Percentiles rank a stretch among this genome's conserved stretches.
phyloP scores from a whole-genome alignment of 2,888 invertebrate genomes.

The Napeogenes inachia region DNA sequence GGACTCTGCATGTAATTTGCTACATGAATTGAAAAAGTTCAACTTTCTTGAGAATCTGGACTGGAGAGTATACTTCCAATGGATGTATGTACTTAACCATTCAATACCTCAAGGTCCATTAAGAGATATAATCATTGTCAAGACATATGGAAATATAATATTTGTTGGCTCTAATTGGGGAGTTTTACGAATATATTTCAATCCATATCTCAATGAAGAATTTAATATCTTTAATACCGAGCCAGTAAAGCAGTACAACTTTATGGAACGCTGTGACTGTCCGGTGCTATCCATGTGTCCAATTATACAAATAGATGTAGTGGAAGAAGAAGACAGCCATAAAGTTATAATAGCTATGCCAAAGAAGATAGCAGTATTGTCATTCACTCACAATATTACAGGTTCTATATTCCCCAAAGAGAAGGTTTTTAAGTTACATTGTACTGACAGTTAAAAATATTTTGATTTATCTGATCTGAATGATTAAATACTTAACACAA shows the following conservation, averaged over 20 bases:
- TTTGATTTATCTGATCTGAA: no score
- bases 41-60: constrained; percentile 57
- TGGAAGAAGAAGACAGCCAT: constrained; percentile 54
- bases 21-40: constrained; percentile 40
- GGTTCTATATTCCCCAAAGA: constrained; percentile 38
- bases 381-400: constrained; percentile 48
- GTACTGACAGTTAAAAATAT: no score
- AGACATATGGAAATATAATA: constrained; percentile 53
- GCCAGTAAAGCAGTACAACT: constrained; percentile 56
- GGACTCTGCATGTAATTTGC: constrained; percentile 39
- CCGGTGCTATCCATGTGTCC: constrained; percentile 53
- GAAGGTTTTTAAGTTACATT: constrained; percentile 4
- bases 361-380: constrained; percentile 54
- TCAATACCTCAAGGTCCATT: constrained; percentile 47
- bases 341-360: constrained; percentile 60
- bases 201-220: constrained; percentile 45
- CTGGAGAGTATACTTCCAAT: constrained; percentile 55
- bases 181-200: constrained; percentile 53
- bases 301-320: constrained; percentile 53
- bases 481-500: no score
- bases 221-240: constrained; percentile 49
- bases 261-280: constrained; percentile 50
- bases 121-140: constrained; percentile 47
- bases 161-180: constrained; percentile 61
- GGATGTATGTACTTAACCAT: constrained; percentile 48